Base-by-base conservation (phyloP, 2,888 invertebrate genomes). In the Reticulitermes lucifugus region DNA sequence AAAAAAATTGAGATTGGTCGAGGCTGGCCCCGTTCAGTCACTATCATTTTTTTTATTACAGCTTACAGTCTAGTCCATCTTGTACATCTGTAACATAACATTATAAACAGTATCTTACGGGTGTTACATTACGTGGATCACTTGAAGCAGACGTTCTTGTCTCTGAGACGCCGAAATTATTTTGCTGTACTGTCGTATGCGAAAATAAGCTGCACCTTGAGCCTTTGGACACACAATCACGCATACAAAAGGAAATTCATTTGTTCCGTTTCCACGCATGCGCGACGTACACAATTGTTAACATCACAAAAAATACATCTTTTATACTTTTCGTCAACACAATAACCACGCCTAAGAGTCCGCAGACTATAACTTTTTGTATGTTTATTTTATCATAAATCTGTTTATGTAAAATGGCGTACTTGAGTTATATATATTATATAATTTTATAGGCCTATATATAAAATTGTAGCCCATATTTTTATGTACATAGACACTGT, bases 51-150 rank as follows among this genome's bases (percentile, higher is more conserved):
- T 35, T 71, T 85, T 85, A 82, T 84, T 86, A 84, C 79, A 82
- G 59, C 65, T 79, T 82, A 79, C 84, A 77, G 75, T 84, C 84
- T 84, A 84, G 70, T 81, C 79, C 43, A 83, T 79, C 35, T 84
- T 46, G 71, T 86, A 86, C 86, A 86, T 29, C 84, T 84, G 83
- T 79, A 83, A 86, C 83, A 82, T 84, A 84, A 86, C 84, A 84
- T 86, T 82, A 86, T 84, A 86, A 86, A 84, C 86, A 83, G 79
- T 84, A 86, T 84, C 60, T 65, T 60, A 60, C 51, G 81, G 60
- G 81, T 60, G n/a, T 60, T 81, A 81, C 81, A 59, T 60, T 60
- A 60, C 55, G 25, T 60, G 43, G 46, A 82, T 82, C 70, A 82
- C 29, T 70, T 82, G 51, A 82, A 82, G 82, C 82, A 60, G 65